Percentiles rank a stretch among this genome's conserved stretches.
Conservation (phyloP, 2,797 vertebrate species). For the Eupleurogrammus muticus region DNA sequence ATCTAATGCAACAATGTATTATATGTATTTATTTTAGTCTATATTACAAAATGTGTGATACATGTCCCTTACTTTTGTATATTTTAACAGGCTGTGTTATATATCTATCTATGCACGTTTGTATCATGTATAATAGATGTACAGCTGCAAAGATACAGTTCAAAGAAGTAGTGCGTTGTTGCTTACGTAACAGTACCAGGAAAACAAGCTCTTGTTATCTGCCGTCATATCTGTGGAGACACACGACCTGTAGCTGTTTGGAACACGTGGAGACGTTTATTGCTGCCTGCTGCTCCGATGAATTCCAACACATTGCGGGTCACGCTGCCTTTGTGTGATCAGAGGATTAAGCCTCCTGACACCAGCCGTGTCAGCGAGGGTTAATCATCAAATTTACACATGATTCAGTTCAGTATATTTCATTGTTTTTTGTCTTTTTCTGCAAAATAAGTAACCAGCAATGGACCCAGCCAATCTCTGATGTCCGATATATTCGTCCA, state of each 20-base stretch:
- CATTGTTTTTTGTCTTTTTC: too few species aligned
- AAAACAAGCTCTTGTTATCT: conserved; percentile 30
- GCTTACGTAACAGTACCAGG: conserved; percentile 11
- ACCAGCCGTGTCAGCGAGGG: background rate
- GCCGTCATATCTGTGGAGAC: conserved; percentile 11
- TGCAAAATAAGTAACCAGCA: too few species aligned
- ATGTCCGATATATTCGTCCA: too few species aligned
- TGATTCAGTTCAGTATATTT: background rate
- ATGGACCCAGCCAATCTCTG: too few species aligned
- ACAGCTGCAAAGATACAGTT: conserved; percentile 7
- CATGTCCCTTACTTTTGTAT: background rate
- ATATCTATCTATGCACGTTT: background rate
- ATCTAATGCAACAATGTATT: background rate
- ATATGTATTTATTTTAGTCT: background rate
- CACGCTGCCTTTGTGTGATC: background rate
- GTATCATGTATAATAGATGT: background rate
- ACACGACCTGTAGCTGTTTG: conserved; percentile 5
- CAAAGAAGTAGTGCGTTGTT: conserved; percentile 1
- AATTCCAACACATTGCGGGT: background rate
- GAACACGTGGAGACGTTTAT: conserved; percentile 17
- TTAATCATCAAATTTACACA: background rate
- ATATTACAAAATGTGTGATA: background rate
- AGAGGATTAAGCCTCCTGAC: background rate
- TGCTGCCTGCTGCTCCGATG: background rate
- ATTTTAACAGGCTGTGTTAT: background rate